Percentiles rank a stretch among this genome's conserved stretches.
Conservation (phyloP, 2,888 invertebrate species). For the Lasioglossum villosulum region DNA sequence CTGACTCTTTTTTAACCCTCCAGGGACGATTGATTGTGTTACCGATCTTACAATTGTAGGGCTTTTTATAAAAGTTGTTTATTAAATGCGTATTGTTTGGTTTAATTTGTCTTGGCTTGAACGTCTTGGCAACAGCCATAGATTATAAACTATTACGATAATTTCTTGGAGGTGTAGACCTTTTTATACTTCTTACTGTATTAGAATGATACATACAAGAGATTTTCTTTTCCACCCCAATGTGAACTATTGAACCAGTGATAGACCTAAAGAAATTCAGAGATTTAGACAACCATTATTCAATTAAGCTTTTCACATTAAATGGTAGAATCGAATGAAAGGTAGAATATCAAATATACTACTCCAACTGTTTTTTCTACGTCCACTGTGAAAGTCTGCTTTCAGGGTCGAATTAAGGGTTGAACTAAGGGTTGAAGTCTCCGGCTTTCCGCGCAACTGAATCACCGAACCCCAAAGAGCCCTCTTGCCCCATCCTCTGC, state of each 20-base stretch:
- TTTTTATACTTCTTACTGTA: too few species aligned
- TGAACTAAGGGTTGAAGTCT: neutral
- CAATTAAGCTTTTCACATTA: too few species aligned
- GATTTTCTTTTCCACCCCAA: neutral
- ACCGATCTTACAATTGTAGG: neutral
- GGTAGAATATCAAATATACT: neutral
- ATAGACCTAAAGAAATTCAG: neutral
- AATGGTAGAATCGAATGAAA: neutral
- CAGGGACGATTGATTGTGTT: neutral
- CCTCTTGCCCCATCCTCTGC: neutral
- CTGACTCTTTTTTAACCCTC: neutral
- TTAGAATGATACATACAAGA: too few species aligned
- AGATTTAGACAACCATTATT: neutral
- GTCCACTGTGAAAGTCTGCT: too few species aligned
- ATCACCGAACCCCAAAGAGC: neutral
- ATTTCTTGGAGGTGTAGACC: too few species aligned
- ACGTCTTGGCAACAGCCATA: too few species aligned
- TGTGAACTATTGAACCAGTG: neutral
- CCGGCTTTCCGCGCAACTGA: neutral
- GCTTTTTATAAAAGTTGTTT: too few species aligned
- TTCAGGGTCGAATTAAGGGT: neutral
- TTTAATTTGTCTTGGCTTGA: too few species aligned
- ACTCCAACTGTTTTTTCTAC: neutral
- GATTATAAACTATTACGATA: too few species aligned
- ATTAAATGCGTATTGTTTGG: too few species aligned